Evolutionary conservation across 2,797 vertebrate genomes (phyloP), one percentile per base, ranked within the genome.

Genomic region (Spinibarbus caldwelli): DNA sequence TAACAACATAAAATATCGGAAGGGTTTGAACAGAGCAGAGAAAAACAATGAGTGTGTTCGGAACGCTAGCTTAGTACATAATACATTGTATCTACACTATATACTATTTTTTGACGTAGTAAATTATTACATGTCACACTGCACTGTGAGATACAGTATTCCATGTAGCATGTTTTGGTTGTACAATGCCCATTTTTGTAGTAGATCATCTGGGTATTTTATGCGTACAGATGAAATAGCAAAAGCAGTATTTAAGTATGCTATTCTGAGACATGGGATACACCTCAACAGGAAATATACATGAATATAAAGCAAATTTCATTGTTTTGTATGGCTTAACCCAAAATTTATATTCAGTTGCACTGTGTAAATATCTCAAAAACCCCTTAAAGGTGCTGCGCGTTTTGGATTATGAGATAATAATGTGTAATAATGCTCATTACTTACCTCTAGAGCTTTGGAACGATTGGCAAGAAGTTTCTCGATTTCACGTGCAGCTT

Each of bases 401-500:
- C 8, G 6, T 54, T 76, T 36, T 36, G 49, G 34, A 54, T 54
- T 5, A 36, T 36, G 6, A 49, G 21, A n/a, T 23, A 26, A 23
- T n/a, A 8, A 23, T 4, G 10, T 57, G n/a, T 7, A 12, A 47
- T 31, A 68, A 52, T 23, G 9, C 2, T 67, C 14, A 1, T 26
- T 80, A 95, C 96, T 97, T 88, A 99, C 98, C 96, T 95, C 95
- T 12, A 99, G 91, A 52, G 98, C 97, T 89, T 92, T 92, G 4
- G 97, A 98, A 83, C 98, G 96, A 70, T 96, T 98, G 73, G 91
- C 94, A 38, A 99, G 94, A 70, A 99, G 95, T 64, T 93, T 97
- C 90, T 99, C 97, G 23, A 99, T 98, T 86, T 98, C 95, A 82
- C 94, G 94, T 19, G 98, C 96, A 88, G 98, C 97, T 31, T 95